phyloP scores from a whole-genome alignment of 2,888 invertebrate species.

The Actias luna region DNA sequence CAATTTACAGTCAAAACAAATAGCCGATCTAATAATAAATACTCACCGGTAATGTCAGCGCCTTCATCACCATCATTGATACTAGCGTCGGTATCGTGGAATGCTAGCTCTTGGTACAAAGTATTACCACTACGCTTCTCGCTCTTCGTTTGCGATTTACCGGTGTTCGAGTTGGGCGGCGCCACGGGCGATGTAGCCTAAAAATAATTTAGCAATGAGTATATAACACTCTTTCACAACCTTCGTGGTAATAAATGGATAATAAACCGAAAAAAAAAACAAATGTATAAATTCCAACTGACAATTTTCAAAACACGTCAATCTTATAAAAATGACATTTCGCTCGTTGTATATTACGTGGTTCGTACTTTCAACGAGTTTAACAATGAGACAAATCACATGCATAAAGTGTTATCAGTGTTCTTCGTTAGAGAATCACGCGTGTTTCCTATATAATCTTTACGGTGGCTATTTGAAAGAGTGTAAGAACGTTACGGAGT shows the following conservation, averaged over 20 bases:
- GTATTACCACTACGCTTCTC: constrained; percentile 95
- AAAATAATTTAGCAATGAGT: constrained; percentile 18
- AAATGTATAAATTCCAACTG: neutral
- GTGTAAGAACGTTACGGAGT: constrained; percentile 35
- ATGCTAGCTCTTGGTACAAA: constrained; percentile 95
- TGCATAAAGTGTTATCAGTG: constrained; percentile 69
- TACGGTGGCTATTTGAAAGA: constrained; percentile 46
- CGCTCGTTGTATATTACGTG: constrained; percentile 19
- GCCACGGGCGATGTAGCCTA: constrained; percentile 82
- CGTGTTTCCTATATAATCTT: constrained; percentile 55
- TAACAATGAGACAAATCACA: constrained; percentile 31
- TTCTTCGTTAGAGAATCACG: constrained; percentile 40
- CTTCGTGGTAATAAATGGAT: neutral
- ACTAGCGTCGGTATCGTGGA: constrained; percentile 93
- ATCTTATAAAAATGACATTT: constrained; percentile 7
- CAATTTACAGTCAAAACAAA: neutral
- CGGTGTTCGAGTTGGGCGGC: constrained; percentile 47
- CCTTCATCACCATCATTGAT: constrained; percentile 88
- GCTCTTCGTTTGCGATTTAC: constrained; percentile 87
- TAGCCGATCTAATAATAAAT: neutral
- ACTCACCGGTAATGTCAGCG: constrained; percentile 94
- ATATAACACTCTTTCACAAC: neutral
- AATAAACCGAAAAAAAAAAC: neutral
- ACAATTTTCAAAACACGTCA: neutral
- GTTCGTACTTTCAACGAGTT: constrained; percentile 32